These are phyloP conservation scores for Orthonychiurus folsomi DNA, from an alignment of 2,888 invertebrate species.

Conservation along the genomic window DNA sequence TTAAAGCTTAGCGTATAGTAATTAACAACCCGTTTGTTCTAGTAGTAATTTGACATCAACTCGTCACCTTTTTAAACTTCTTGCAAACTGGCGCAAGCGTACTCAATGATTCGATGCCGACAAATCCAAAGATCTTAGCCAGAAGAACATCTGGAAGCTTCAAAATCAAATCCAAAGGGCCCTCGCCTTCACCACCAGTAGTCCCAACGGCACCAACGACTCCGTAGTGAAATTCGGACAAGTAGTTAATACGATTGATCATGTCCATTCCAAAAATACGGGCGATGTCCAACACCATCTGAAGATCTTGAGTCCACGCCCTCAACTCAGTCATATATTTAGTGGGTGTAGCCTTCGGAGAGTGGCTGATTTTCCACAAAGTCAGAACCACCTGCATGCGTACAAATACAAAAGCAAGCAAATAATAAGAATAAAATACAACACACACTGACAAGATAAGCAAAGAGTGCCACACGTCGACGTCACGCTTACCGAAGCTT, in stretches of 20 bases:
- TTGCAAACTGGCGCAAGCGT: constrained; percentile 16
- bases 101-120: constrained; percentile 17
- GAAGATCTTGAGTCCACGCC: constrained; percentile 10
- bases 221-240: constrained; percentile 16
- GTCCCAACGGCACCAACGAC: too few relatives aligned
- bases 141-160: constrained; percentile 13
- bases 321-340: constrained; percentile 16
- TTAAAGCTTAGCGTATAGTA: too few relatives aligned
- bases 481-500: constrained; percentile 13
- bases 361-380: constrained; percentile 19
- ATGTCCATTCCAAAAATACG: constrained; percentile 18
- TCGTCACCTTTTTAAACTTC: constrained; percentile 16
- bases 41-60: too few relatives aligned
- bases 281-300: constrained; percentile 17
- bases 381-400: constrained; percentile 19
- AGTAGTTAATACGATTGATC: constrained; percentile 13
- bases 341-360: constrained; percentile 11
- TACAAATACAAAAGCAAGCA: too few relatives aligned
- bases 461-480: neutral
- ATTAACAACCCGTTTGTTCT: too few relatives aligned
- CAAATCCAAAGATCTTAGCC: constrained; percentile 12
- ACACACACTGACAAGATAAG: too few relatives aligned
- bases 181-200: too few relatives aligned
- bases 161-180: constrained; percentile 14
- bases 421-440: neutral